These are phyloP conservation scores for Ctenomys sociabilis DNA, from an alignment of 2,113 vertebrate genomes.

Conservation along the genomic window DNA sequence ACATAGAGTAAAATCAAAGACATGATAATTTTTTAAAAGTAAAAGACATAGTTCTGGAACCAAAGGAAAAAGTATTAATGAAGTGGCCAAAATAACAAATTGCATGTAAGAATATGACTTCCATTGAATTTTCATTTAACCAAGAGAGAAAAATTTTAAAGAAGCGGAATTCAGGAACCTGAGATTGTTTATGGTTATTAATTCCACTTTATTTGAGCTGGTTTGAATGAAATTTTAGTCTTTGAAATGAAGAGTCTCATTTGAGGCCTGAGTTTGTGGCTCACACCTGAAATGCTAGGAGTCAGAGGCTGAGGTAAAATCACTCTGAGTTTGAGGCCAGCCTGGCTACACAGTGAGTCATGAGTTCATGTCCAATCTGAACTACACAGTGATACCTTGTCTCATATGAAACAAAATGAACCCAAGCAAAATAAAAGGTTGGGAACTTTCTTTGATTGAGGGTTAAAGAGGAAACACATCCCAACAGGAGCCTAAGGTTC, in stretches of 20 bases:
- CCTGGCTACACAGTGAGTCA: neutral
- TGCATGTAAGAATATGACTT: neutral
- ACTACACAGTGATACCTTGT: neutral
- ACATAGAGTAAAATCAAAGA: neutral
- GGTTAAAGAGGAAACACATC: neutral
- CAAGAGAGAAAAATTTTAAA: neutral
- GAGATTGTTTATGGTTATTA: neutral
- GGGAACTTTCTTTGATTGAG: neutral
- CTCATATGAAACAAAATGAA: neutral
- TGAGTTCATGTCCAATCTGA: neutral
- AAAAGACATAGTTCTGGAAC: neutral
- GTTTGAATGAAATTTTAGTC: neutral
- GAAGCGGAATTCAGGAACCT: neutral
- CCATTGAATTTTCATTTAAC: neutral
- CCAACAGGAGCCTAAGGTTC: neutral
- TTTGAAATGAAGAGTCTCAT: neutral
- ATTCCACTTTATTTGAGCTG: neutral
- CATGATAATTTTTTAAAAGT: neutral
- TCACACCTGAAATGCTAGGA: neutral
- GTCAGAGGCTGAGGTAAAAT: neutral
- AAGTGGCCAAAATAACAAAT: neutral
- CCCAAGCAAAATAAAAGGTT: neutral
- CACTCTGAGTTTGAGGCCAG: neutral
- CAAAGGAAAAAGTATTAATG: neutral
- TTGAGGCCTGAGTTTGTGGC: neutral